Percentiles rank a stretch among this genome's conserved stretches.
Conservation (phyloP, 2,888 invertebrate species). For the Rhorus exstirpatorius region DNA sequence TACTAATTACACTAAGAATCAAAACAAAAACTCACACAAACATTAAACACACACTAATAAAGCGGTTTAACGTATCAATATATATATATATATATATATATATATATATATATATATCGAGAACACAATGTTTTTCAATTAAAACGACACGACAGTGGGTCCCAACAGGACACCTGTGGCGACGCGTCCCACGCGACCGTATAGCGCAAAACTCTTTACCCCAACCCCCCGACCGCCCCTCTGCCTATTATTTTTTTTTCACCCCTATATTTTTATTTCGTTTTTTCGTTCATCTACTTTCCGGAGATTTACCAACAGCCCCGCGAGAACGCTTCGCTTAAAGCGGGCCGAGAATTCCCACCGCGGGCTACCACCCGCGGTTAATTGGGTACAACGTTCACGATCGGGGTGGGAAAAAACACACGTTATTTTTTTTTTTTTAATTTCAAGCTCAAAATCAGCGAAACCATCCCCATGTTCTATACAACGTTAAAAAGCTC, state of each 20-base stretch:
- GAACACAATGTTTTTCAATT: constrained; percentile 64
- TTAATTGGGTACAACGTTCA: constrained; percentile 53
- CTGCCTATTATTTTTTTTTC: constrained; percentile 72
- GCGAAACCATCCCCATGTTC: not conserved
- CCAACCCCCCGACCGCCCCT: too few species aligned
- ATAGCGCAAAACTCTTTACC: constrained; percentile 42
- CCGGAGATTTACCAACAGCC: constrained; percentile 30
- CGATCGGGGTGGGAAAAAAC: constrained; percentile 6
- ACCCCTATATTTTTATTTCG: constrained; percentile 64
- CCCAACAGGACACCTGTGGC: constrained; percentile 66
- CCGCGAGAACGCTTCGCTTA: constrained; percentile 64
- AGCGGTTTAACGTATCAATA: too few species aligned
- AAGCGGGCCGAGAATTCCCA: constrained; percentile 33
- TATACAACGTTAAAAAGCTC: not conserved
- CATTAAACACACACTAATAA: too few species aligned
- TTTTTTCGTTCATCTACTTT: constrained; percentile 53
- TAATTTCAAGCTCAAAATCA: constrained; percentile 9
- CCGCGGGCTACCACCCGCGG: constrained; percentile 22
- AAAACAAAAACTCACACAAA: too few species aligned
- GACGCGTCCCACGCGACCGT: constrained; percentile 42
- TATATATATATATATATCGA: too few species aligned
- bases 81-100: too few species aligned
- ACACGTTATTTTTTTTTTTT: not conserved
- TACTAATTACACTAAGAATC: too few species aligned
- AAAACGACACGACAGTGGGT: constrained; percentile 53